Evolutionary conservation across 1,140 invertebrate genomes (phyloP).

Genomic region (Drosophila aff.): DNA sequence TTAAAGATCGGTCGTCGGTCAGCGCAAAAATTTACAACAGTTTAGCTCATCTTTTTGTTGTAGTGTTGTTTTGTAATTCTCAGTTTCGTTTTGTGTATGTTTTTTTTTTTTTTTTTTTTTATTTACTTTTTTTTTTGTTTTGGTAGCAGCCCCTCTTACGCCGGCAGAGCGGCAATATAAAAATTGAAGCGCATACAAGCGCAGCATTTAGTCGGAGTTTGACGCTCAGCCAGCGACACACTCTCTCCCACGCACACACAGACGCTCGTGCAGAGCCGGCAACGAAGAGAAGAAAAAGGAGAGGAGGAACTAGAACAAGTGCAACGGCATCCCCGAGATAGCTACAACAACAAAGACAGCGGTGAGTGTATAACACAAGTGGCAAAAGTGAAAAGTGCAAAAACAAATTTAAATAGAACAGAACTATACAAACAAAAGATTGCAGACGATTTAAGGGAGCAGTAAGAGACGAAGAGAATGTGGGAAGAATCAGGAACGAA

Average conservation of each 20-base stretch:
- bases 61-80: constrained; percentile 48
- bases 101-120: constrained; percentile 31
- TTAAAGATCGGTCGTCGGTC: constrained; percentile 73
- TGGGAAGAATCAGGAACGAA: not conserved
- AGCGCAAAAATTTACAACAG: constrained; percentile 66
- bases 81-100: constrained; percentile 56
- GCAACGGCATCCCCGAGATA: constrained; percentile 23
- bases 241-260: constrained; percentile 36
- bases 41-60: constrained; percentile 34
- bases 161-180: constrained; percentile 69
- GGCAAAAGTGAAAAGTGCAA: constrained; percentile 10
- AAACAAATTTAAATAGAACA: not conserved
- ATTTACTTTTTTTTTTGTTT: constrained; percentile 33
- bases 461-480: not conserved
- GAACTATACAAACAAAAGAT: not conserved
- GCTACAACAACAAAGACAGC: constrained; percentile 11
- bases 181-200: constrained; percentile 77
- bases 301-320: constrained; percentile 20
- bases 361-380: constrained; percentile 23
- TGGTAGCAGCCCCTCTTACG: constrained; percentile 59
- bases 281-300: constrained; percentile 5
- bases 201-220: constrained; percentile 71
- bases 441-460: constrained; percentile 5
- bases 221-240: constrained; percentile 48
- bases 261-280: constrained; percentile 19